These are phyloP conservation scores for Ibycter americanus DNA, from an alignment of 2,797 vertebrate species.

Conservation along the genomic window DNA sequence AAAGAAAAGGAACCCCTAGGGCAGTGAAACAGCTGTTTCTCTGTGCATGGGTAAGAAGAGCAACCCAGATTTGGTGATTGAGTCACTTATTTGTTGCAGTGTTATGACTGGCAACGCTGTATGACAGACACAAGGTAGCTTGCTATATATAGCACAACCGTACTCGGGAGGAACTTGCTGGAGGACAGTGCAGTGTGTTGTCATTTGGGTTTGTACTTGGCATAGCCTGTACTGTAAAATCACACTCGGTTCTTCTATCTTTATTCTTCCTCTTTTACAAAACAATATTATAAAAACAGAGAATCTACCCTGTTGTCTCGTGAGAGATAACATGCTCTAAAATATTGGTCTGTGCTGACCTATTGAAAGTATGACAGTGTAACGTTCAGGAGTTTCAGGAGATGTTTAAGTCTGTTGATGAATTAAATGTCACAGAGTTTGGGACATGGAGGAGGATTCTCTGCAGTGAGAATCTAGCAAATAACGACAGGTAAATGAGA, in stretches of 20 bases:
- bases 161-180: not conserved
- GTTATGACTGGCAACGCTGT: not conserved
- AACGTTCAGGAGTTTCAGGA: not conserved
- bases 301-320: accelerated
- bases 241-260: not conserved
- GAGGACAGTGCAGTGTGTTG: not conserved
- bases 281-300: accelerated
- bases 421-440: not conserved
- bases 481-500: not conserved
- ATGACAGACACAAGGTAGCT: not conserved
- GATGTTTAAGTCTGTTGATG: not conserved
- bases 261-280: not conserved
- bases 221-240: not conserved
- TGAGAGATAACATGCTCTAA: not conserved
- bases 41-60: not conserved
- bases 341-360: not conserved
- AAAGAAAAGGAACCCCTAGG: not conserved
- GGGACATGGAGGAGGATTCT: not conserved
- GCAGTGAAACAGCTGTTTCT: not conserved
- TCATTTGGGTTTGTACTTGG: not conserved
- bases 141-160: not conserved
- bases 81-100: not conserved
- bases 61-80: not conserved
- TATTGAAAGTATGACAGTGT: not conserved
- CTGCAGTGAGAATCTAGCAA: not conserved